These are phyloP conservation scores for Drosophila lutescens DNA, from an alignment of 2,888 invertebrate genomes.

Conservation along the genomic window DNA sequence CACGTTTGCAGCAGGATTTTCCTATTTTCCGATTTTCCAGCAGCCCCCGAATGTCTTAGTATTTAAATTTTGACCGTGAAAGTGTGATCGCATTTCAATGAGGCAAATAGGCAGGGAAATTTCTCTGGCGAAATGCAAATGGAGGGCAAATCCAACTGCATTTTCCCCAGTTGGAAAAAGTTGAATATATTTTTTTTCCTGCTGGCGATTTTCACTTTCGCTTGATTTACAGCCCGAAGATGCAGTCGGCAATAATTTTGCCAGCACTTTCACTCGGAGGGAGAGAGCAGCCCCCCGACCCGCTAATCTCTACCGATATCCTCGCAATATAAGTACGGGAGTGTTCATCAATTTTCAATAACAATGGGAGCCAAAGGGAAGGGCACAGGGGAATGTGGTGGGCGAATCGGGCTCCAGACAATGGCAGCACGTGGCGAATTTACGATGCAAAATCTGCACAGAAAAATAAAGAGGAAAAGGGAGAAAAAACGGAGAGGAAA, in stretches of 20 bases:
- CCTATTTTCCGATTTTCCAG: neutral
- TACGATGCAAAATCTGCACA: conserved; percentile 47
- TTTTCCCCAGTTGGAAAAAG: conserved; percentile 3
- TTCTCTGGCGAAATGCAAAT: conserved; percentile 19
- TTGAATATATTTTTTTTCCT: conserved; percentile 27
- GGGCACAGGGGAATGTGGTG: neutral
- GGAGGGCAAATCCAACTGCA: conserved; percentile 4
- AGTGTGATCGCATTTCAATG: conserved; percentile 58
- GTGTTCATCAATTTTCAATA: conserved; percentile 64
- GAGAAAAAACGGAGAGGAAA: neutral
- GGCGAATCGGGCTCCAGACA: conserved; percentile 34
- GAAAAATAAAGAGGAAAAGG: conserved; percentile 4
- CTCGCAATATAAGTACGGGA: conserved; percentile 8
- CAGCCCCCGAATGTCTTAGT: neutral
- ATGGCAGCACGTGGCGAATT: conserved; percentile 54
- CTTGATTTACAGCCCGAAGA: conserved; percentile 49
- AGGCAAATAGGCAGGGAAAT: conserved; percentile 50
- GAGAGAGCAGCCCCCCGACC: neutral
- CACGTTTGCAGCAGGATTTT: neutral
- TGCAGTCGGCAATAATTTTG: conserved; percentile 52
- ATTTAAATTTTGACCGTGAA: conserved; percentile 36
- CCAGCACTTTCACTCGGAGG: conserved; percentile 35
- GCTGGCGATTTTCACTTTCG: conserved; percentile 58
- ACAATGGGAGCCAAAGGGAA: conserved; percentile 49
- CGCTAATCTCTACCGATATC: conserved; percentile 8